These are phyloP conservation scores for Drosophila fulvimacula DNA, from an alignment of 2,888 invertebrate species.

Conservation along the genomic window DNA sequence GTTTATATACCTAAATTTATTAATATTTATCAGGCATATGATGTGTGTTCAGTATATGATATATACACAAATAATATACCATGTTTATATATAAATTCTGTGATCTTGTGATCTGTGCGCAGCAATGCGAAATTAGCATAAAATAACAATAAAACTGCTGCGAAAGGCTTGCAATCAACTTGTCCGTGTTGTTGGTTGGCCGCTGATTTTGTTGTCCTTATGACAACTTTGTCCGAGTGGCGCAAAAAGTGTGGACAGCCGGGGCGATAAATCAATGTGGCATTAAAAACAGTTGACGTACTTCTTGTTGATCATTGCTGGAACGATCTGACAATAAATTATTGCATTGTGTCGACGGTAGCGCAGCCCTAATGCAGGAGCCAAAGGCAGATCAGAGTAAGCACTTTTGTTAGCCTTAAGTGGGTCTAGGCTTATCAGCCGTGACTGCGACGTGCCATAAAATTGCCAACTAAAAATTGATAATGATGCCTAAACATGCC, in stretches of 20 bases:
- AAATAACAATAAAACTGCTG: conserved; percentile 73
- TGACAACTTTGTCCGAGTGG: conserved; percentile 72
- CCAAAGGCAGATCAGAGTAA: conserved; percentile 9
- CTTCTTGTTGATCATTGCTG: conserved; percentile 53
- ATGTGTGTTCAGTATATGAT: background rate
- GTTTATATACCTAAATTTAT: background rate
- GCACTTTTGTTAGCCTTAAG: background rate
- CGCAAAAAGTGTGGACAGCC: conserved; percentile 71
- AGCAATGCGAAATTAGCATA: conserved; percentile 63
- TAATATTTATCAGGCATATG: no score
- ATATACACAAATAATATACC: background rate
- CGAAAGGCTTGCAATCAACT: conserved; percentile 59
- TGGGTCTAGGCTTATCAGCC: conserved; percentile 56
- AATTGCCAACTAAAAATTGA: conserved; percentile 60
- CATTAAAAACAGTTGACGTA: conserved; percentile 61
- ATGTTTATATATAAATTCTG: conserved; percentile 7
- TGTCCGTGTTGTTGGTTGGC: conserved; percentile 13
- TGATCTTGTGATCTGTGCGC: conserved; percentile 31
- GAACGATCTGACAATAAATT: conserved; percentile 74
- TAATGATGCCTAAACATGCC: conserved; percentile 34
- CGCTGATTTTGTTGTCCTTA: conserved; percentile 62
- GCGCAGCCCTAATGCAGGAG: conserved; percentile 38
- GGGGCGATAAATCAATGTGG: conserved; percentile 68
- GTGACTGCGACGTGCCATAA: conserved; percentile 75
- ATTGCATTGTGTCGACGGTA: conserved; percentile 72